phyloP scores from a whole-genome alignment of 2,888 invertebrate genomes.

The Rugalucina vietnamica region DNA sequence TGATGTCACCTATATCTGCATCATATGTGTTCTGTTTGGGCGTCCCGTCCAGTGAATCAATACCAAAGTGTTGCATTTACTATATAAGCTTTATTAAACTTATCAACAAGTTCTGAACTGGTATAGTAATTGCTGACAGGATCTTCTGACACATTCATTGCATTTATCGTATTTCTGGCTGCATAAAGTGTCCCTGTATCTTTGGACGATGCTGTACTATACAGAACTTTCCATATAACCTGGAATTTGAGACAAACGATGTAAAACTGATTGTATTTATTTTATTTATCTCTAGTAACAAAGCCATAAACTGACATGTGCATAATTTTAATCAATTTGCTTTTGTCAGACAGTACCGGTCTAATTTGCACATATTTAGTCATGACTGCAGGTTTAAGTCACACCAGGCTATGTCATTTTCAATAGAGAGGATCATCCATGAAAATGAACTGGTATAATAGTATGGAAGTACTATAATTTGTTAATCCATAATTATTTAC shows the following conservation, averaged over 20 bases:
- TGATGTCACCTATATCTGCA: neutral
- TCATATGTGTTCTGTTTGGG: neutral
- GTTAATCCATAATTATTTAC: neutral
- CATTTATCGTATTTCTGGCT: slow-evolving; percentile 40
- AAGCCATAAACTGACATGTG: neutral
- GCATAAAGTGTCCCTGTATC: slow-evolving; percentile 31
- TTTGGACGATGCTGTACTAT: slow-evolving; percentile 21
- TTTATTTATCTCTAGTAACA: neutral
- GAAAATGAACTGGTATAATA: neutral
- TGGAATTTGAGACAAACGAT: neutral
- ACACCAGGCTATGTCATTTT: neutral
- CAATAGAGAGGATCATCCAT: neutral
- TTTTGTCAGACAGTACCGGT: neutral
- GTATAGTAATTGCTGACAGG: slow-evolving; percentile 38
- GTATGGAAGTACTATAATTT: neutral
- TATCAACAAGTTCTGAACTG: slow-evolving; percentile 28
- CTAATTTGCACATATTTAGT: neutral
- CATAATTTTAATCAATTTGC: neutral
- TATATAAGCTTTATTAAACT: slow-evolving; percentile 30
- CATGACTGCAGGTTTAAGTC: neutral
- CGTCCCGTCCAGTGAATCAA: neutral
- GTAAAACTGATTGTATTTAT: too few relatives aligned
- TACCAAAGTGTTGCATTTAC: slow-evolving; percentile 40
- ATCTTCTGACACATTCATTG: slow-evolving; percentile 39
- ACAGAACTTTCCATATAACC: slow-evolving; percentile 42